Evolutionary conservation across 2,113 vertebrate species (phyloP), one percentile per base, ranked within the genome.

Genomic region (Callionymus lyra): DNA sequence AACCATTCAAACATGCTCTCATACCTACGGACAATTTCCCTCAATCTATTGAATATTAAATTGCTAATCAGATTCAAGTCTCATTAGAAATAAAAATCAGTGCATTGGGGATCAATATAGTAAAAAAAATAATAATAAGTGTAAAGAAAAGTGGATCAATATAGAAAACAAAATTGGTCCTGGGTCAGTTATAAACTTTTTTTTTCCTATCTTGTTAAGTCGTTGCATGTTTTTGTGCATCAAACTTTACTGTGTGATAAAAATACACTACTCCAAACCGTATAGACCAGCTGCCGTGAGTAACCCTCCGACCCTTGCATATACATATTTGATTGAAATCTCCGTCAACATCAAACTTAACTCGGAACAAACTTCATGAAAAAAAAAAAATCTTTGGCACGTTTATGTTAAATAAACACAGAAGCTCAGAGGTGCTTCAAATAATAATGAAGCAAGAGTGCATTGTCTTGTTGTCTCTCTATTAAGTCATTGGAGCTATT

Each of bases 401-500:
- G 8, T 5, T 59, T 52, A 31, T 10, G 38, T 39, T 12, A 41
- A 44, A 9, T 0, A 12, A 27, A 27, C 21, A 27, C 21, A 14
- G 38, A 43, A 54, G 53, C 66, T 67, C 70, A 27, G 41, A 44
- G 51, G 56, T 67, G 50, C 63, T 76, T 48, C n/a, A 76, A 79
- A 82, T 56, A 75, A 50, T 80, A 61, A 82, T 77, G 66, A 71
- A 35, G 51, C 41, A 11, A 61, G 60, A 82, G 79, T 72, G 79
- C 76, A 63, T 68, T 76, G 58, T 68, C 76, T 54, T 79, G 76
- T 82, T 69, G 51, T 50, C 51, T 51, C 44, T 58, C 37, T 54
- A 56, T 57, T 56, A 58, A 79, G 72, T 63, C 33, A 17, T 44
- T 46, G 50, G 19, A 45, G 48, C 53, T 48, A 54, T 67, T 67